Percentiles rank a stretch among this genome's conserved stretches.
Evolutionary conservation across 2,113 vertebrate genomes (phyloP).

Genomic region (Polypterus bichir): DNA sequence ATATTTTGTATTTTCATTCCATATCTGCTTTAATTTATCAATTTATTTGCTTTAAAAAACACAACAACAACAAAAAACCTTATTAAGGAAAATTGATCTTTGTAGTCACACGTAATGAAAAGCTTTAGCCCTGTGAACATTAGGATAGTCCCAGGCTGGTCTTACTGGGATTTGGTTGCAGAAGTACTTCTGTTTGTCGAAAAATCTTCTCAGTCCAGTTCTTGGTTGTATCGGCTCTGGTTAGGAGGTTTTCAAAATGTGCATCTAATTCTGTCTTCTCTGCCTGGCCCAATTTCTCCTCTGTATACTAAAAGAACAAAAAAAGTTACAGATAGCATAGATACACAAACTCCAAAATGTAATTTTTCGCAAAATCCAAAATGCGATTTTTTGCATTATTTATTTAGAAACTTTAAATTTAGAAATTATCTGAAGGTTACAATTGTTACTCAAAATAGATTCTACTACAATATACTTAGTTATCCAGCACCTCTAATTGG

Average conservation of each 20-base stretch:
- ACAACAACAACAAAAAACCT: too few relatives aligned
- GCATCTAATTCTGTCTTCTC: conserved; percentile 86
- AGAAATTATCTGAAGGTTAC: not conserved
- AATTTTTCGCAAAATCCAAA: not conserved
- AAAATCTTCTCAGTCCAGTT: conserved; percentile 89
- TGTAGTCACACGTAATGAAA: too few relatives aligned
- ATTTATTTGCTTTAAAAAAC: too few relatives aligned
- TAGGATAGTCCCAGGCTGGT: not conserved
- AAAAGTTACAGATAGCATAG: not conserved
- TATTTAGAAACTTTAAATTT: not conserved
- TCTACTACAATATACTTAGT: not conserved
- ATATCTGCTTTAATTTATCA: too few relatives aligned
- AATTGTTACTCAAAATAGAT: not conserved
- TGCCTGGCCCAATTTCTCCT: conserved; percentile 84
- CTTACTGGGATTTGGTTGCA: conserved; percentile 92
- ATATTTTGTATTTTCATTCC: too few relatives aligned
- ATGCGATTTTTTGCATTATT: not conserved
- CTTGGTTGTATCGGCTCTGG: conserved; percentile 81
- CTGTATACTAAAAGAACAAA: conserved; percentile 65
- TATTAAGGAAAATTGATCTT: too few relatives aligned
- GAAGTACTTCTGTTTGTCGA: conserved; percentile 75
- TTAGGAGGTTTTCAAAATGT: conserved; percentile 77
- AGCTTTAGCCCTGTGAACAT: not conserved
- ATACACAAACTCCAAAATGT: too few relatives aligned
- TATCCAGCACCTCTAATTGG: not conserved